These are phyloP conservation scores for Melanaphis sacchari DNA, from an alignment of 1,140 invertebrate genomes.

Conservation along the genomic window DNA sequence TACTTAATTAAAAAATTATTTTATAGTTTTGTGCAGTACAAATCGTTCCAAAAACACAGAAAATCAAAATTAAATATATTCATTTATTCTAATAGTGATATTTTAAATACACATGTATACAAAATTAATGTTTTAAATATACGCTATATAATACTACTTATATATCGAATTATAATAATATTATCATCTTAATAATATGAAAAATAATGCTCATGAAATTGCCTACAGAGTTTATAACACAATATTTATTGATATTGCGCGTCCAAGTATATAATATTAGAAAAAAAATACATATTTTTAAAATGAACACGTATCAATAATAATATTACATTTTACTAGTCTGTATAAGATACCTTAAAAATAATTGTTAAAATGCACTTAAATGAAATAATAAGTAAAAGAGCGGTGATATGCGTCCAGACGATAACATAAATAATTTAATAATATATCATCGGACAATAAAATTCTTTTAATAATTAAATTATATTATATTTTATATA, in stretches of 20 bases:
- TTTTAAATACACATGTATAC: not conserved
- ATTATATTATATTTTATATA: not conserved
- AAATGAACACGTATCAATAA: slow-evolving; percentile 6
- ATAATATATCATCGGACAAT: not conserved
- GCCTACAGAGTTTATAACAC: not conserved
- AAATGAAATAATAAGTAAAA: not conserved
- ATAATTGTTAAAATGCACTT: not conserved
- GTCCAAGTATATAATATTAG: not conserved
- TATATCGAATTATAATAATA: not conserved
- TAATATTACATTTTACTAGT: not conserved
- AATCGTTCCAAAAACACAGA: not conserved
- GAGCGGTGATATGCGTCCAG: not conserved
- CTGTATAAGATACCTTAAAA: not conserved
- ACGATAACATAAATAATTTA: not conserved
- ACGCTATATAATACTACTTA: not conserved
- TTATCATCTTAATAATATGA: not conserved
- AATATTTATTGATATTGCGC: not conserved
- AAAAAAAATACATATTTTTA: not conserved
- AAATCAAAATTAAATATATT: not conserved
- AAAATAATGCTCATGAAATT: not conserved
- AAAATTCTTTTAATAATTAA: not conserved
- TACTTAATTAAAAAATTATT: not conserved
- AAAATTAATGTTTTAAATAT: not conserved
- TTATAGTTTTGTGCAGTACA: not conserved
- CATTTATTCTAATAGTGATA: slow-evolving; percentile 29